Base-by-base conservation (phyloP, 2,888 invertebrate genomes). In the Galerucella pusilla region DNA sequence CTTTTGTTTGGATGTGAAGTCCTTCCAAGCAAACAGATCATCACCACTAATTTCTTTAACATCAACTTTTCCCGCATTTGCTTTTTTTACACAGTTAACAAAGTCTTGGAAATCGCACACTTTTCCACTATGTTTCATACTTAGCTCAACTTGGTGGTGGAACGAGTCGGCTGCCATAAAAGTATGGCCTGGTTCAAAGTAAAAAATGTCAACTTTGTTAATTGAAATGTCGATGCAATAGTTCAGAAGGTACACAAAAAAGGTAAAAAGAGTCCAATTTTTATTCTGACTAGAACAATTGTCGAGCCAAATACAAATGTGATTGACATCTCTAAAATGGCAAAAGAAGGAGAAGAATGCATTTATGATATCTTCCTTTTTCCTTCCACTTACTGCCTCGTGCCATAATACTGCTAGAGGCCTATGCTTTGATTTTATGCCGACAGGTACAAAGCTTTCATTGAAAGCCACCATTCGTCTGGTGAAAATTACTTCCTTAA, bases 31-130 rank as follows among this genome's bases (percentile, higher is more conserved):
- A 20, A 46, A 65, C 28, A 65, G 16, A n/a, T 65, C n/a, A 35
- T 11, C 65, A 46, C n/a, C 46, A 65, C 45, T 9, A 45, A 65
- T 42, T 65, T 65, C 65, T 65, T 65, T 65, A 14, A n/a, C 42
- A 14, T 65, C 65, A 42, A 45, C 46, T 46, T 45, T 45, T 45
- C 42, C 65, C 42, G 46, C 10, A 12, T 67, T 49, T 52, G 71
- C 49, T 14, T 71, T 28, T 63, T 71, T 49, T 49, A 64, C 71
- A 64, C 49, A 63, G 7, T 70, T 46, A 59, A 70, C 60, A 61
- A 70, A 61, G n/a, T 61, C 45, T 46, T 70, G 70, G 61, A 70
- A 70, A 46, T 70, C 70, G 20, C 61, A 45, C 12, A 70, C 70
- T 16, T 42, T 61, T 49, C 70, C 70, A 63, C 63, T 70, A n/a